phyloP scores from a whole-genome alignment of 2,797 vertebrate genomes.

The Arnoldichthys spilopterus region DNA sequence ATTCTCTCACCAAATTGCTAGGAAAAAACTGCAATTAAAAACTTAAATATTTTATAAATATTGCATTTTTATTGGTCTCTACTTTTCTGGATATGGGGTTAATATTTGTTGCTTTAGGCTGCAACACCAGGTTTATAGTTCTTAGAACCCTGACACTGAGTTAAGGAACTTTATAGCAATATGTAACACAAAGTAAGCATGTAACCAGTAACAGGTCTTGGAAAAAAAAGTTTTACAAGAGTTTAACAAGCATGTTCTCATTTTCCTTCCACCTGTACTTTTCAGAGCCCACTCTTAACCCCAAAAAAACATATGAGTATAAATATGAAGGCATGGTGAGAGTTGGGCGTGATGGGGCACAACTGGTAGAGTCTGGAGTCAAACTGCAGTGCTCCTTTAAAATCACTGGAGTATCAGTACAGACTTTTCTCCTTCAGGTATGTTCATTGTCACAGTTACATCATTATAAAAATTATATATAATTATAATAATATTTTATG shows the following conservation, averaged over 20 bases:
- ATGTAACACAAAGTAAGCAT: too few relatives aligned
- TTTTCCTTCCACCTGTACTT: background rate
- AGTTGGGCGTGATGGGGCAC: conserved; percentile 73
- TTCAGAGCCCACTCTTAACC: conserved; percentile 72
- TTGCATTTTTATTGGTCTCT: too few relatives aligned
- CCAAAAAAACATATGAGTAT: conserved; percentile 77
- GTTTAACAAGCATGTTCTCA: background rate
- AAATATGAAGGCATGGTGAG: conserved; percentile 75
- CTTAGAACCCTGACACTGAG: too few relatives aligned
- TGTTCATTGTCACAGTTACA: background rate
- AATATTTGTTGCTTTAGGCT: too few relatives aligned
- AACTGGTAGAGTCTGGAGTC: conserved; percentile 76
- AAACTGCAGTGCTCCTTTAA: conserved; percentile 78
- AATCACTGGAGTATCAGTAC: conserved; percentile 73
- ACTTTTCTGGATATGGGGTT: too few relatives aligned
- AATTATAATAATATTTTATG: background rate
- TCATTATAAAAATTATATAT: background rate
- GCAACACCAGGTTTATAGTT: too few relatives aligned
- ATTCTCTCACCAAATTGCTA: too few relatives aligned
- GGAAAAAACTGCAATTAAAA: too few relatives aligned
- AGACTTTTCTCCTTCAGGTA: conserved; percentile 81
- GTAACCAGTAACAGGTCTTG: background rate
- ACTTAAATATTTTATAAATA: too few relatives aligned
- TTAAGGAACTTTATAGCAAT: too few relatives aligned
- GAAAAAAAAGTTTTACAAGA: background rate